phyloP scores from a whole-genome alignment of 2,113 vertebrate genomes.

The Laterallus jamaicensis region DNA sequence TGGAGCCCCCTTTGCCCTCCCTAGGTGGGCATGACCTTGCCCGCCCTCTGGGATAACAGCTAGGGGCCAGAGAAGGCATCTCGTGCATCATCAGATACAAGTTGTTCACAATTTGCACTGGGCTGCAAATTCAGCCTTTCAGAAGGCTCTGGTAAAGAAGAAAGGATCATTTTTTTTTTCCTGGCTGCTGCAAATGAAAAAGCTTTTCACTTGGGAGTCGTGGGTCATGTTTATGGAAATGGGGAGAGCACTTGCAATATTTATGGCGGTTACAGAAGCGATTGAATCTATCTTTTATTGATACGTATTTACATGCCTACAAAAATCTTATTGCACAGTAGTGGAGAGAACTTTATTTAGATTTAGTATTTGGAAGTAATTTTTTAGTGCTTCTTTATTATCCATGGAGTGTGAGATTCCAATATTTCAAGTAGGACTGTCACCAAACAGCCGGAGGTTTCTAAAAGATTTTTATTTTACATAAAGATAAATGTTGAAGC shows the following conservation, averaged over 20 bases:
- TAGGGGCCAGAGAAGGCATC: background rate
- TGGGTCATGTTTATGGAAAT: constrained; percentile 60
- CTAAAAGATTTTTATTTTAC: constrained; percentile 58
- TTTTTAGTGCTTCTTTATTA: constrained; percentile 64
- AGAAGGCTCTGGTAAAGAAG: constrained; percentile 32
- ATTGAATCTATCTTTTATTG: constrained; percentile 63
- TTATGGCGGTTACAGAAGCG: constrained; percentile 9
- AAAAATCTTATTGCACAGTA: constrained; percentile 1
- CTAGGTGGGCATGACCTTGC: background rate
- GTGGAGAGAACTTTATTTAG: constrained; percentile 57
- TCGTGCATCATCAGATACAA: background rate
- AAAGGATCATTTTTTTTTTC: background rate
- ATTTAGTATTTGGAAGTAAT: constrained; percentile 56
- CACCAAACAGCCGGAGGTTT: constrained; percentile 56
- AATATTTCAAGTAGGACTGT: constrained; percentile 58
- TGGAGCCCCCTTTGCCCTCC: background rate
- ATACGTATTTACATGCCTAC: constrained; percentile 51
- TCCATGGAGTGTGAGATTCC: constrained; percentile 14
- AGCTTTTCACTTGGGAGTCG: constrained; percentile 44
- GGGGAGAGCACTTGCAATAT: constrained; percentile 35
- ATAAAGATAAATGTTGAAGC: constrained; percentile 66
- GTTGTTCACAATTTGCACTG: background rate
- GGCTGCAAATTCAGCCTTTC: constrained; percentile 33
- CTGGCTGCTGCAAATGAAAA: constrained; percentile 51
- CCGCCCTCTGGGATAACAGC: background rate